Evolutionary conservation across 1,140 invertebrate genomes (phyloP), one percentile per base, ranked within the genome.

Genomic region (Cardiocondyla obscurior): DNA sequence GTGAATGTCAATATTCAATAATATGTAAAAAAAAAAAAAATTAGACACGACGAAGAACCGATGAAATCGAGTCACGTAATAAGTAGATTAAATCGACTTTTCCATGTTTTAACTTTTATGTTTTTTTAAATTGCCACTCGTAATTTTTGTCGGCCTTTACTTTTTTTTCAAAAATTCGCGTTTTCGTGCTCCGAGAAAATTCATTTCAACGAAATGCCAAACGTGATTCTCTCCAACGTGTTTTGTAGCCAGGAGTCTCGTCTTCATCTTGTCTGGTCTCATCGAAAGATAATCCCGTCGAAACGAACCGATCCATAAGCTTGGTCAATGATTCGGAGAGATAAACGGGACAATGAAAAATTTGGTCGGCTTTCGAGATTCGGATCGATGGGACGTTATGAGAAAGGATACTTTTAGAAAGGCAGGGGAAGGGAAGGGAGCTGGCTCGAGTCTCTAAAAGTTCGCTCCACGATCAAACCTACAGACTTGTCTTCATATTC

Each of bases 231-330:
- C 36, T 36, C 10, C 46, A 30, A 12, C 2, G 12, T 42, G 19
- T 25, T 42, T 64, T 19, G 65, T 46, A 10, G 57, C 51, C 42
- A 76, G 62, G 62, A 49, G 72, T 83, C 70, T 84, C 81, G 77
- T 82, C 62, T 76, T 72, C 81, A 88, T 58, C 81, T 74, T 49
- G 82, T 90, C 55, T 83, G 55, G 60, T 90, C 84, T 86, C 62
- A 77, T 88, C 86, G 90, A 91, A 92, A 91, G 89, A 88, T 76
- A 85, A 91, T 90, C 81, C 88, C 88, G 90, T 92, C 90, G 89
- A 91, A 91, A 93, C 88, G 90, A 89, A 92, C 88, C 88, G 88
- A 92, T 81, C 90, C 85, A 90, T 62, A 90, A 92, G 79, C 90
- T 86, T 87, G 51, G 30, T 42, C 30, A 81, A 82, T 86, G 49